Conservation (phyloP, 2,113 vertebrate genomes). For the Colius striatus region DNA sequence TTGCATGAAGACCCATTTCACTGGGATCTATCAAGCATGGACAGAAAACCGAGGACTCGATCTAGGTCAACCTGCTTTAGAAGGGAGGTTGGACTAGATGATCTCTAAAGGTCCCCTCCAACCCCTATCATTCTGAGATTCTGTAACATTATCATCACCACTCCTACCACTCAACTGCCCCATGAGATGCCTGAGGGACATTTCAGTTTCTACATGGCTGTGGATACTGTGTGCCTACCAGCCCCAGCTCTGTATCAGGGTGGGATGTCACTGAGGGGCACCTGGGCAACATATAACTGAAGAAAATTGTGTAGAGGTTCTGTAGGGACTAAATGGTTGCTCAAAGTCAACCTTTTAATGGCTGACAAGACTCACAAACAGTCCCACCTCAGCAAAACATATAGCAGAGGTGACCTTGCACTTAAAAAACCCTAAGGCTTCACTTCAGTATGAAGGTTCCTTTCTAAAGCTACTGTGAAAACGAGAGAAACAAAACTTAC, state of each 20-base stretch:
- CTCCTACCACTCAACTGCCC: neutral
- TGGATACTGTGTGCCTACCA: neutral
- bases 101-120: too few relatives aligned
- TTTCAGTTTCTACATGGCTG: neutral
- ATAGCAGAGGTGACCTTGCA: neutral
- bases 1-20: neutral
- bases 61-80: too few relatives aligned
- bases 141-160: too few relatives aligned
- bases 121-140: too few relatives aligned
- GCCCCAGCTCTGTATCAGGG: neutral
- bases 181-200: neutral
- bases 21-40: neutral
- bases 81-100: too few relatives aligned
- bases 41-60: neutral
- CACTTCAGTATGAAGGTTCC: neutral
- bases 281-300: neutral
- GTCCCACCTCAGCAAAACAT: neutral
- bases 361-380: neutral
- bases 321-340: neutral
- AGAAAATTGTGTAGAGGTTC: neutral
- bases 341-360: neutral
- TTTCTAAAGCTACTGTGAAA: neutral
- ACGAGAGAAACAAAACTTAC: neutral
- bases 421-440: neutral
- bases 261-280: neutral